Evolutionary conservation across 2,113 vertebrate genomes (phyloP).

Genomic region (Callorhinus ursinus): DNA sequence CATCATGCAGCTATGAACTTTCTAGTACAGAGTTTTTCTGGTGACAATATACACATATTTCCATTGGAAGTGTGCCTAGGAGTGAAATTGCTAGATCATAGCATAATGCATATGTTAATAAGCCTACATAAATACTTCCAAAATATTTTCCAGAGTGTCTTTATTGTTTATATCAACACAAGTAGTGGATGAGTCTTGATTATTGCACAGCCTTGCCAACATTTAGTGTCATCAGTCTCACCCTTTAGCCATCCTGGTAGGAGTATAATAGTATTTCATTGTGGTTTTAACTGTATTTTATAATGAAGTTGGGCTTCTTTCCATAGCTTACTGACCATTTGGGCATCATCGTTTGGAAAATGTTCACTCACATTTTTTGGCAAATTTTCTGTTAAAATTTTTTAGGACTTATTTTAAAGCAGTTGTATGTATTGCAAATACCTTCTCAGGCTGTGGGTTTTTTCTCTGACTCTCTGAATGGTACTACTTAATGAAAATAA

Average conservation of each 20-base stretch:
- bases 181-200: background rate
- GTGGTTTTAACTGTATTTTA: background rate
- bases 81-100: background rate
- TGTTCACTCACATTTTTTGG: background rate
- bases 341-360: background rate
- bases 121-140: background rate
- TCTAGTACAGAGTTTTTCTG: background rate
- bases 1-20: background rate
- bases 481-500: background rate
- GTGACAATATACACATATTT: background rate
- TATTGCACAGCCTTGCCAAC: background rate
- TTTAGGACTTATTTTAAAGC: background rate
- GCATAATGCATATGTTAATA: background rate
- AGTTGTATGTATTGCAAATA: background rate
- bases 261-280: background rate
- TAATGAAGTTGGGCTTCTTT: background rate
- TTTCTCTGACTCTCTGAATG: background rate
- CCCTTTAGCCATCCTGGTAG: background rate
- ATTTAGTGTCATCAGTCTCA: background rate
- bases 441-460: background rate
- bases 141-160: background rate
- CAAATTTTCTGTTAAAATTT: background rate
- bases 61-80: background rate
- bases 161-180: background rate
- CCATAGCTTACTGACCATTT: background rate